Conservation (phyloP, 2,113 vertebrate species). For the Myotis brandtii region DNA sequence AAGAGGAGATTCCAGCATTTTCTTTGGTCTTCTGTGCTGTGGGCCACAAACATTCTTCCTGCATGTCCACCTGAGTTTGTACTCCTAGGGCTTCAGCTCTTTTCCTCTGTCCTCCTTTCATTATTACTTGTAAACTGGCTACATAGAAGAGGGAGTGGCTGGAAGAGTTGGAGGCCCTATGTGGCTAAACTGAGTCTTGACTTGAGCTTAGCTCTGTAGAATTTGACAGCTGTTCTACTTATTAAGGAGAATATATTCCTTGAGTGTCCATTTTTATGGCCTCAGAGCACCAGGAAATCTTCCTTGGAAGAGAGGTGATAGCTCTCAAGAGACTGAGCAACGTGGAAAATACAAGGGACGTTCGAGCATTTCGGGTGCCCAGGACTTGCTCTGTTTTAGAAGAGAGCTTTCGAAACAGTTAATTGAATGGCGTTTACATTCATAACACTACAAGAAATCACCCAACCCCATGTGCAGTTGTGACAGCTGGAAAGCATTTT, state of each 20-base stretch:
- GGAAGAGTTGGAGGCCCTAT: neutral
- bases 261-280: slow-evolving; percentile 63
- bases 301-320: neutral
- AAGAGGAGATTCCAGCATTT: neutral
- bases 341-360: slow-evolving; percentile 39
- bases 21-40: neutral
- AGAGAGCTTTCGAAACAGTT: slow-evolving; percentile 65
- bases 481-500: slow-evolving; percentile 81
- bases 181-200: neutral
- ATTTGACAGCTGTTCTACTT: slow-evolving; percentile 48
- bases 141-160: neutral
- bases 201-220: neutral
- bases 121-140: neutral
- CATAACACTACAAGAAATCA: slow-evolving; percentile 71
- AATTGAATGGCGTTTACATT: slow-evolving; percentile 75
- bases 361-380: slow-evolving; percentile 28
- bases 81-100: neutral
- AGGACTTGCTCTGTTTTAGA: slow-evolving; percentile 58
- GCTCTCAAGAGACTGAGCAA: slow-evolving; percentile 36
- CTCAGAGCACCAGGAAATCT: neutral
- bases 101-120: neutral
- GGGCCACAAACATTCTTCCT: neutral
- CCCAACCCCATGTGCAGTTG: slow-evolving; percentile 57
- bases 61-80: neutral
- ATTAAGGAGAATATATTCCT: slow-evolving; percentile 48